Percentiles rank a stretch among this genome's conserved stretches.
Evolutionary conservation across 2,797 vertebrate genomes (phyloP).

Genomic region (Eurystomus glaucurus): DNA sequence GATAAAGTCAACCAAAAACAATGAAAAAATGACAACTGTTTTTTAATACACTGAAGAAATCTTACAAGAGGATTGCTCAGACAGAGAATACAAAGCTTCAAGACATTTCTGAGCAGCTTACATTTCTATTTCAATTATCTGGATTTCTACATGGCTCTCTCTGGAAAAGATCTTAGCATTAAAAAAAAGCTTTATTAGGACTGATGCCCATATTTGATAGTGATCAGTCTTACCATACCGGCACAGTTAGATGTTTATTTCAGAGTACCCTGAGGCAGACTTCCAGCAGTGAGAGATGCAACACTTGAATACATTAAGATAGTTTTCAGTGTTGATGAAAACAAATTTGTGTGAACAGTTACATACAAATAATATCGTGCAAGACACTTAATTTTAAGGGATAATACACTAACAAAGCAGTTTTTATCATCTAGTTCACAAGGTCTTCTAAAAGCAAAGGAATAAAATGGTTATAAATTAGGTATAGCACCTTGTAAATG

Average conservation of each 20-base stretch:
- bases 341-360: background rate
- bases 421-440: background rate
- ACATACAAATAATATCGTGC: background rate
- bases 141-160: background rate
- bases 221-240: background rate
- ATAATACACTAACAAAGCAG: background rate
- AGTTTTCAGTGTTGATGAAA: background rate
- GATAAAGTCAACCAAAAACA: background rate
- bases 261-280: background rate
- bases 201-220: background rate
- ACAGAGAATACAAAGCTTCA: background rate
- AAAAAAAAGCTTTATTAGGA: background rate
- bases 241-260: background rate
- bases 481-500: background rate
- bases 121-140: fast-evolving
- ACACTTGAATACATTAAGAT: background rate
- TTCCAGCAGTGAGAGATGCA: background rate
- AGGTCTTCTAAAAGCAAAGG: background rate
- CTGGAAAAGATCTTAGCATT: background rate
- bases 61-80: background rate
- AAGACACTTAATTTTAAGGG: background rate
- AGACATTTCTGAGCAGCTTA: background rate
- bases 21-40: background rate
- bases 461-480: background rate
- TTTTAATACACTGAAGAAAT: background rate